phyloP scores from a whole-genome alignment of 1,140 invertebrate genomes.

The Aculops lycopersici region DNA sequence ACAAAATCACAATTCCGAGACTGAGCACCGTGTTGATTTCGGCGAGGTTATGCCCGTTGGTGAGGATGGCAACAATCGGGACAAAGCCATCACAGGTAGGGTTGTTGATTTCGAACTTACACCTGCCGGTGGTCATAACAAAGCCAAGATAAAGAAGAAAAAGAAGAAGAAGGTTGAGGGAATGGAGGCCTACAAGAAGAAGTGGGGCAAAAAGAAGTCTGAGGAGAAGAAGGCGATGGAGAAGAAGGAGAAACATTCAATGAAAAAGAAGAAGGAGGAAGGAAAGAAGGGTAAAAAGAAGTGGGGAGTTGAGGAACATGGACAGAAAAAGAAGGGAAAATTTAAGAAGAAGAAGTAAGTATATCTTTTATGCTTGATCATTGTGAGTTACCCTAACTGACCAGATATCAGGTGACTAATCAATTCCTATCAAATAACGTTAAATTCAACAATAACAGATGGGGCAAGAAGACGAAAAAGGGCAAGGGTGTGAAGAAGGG shows the following conservation, averaged over 20 bases:
- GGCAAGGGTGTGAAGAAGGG: not conserved
- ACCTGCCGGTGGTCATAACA: not conserved
- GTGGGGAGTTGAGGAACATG: not conserved
- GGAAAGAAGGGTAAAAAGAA: not conserved
- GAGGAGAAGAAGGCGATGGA: not conserved
- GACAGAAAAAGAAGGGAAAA: not conserved
- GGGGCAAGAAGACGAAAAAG: not conserved
- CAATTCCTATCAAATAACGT: too few relatives aligned
- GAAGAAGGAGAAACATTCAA: not conserved
- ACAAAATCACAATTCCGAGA: not conserved
- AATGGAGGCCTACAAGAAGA: not conserved
- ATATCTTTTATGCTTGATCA: too few relatives aligned
- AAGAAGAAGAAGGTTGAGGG: too few relatives aligned
- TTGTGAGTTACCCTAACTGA: too few relatives aligned
- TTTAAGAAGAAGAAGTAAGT: not conserved
- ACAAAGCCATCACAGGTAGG: too few relatives aligned
- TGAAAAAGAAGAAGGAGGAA: not conserved
- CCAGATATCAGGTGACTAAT: too few relatives aligned
- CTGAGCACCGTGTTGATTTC: too few relatives aligned
- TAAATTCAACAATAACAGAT: too few relatives aligned
- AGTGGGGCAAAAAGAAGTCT: not conserved
- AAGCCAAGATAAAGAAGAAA: not conserved
- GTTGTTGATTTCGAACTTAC: not conserved
- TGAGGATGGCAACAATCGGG: not conserved
- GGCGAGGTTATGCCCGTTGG: not conserved